Evolutionary conservation across 2,888 invertebrate species (phyloP).

Genomic region (Tubulanus polymorphus): DNA sequence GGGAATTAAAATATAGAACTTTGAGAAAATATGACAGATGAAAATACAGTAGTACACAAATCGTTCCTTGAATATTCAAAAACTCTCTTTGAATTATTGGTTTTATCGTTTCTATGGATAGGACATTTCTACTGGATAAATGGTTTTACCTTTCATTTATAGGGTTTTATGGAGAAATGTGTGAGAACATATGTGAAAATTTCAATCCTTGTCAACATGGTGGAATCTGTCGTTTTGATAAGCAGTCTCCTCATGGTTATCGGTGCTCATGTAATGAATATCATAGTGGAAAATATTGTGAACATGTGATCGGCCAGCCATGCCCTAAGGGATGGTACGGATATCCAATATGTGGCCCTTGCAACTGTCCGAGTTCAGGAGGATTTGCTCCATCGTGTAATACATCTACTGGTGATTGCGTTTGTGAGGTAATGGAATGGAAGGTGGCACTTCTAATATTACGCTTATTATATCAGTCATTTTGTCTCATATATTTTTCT

Average conservation of each 20-base stretch:
- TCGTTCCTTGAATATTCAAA: too few species aligned
- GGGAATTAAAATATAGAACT: too few species aligned
- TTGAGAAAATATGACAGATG: too few species aligned
- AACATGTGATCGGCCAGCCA: conserved; percentile 34
- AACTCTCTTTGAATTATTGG: too few species aligned
- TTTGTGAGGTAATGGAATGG: too few species aligned
- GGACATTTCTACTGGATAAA: conserved; percentile 2
- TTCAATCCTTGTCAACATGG: conserved; percentile 73
- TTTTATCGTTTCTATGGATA: too few species aligned
- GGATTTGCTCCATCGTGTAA: conserved; percentile 91
- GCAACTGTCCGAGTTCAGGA: conserved; percentile 74
- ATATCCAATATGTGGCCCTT: conserved; percentile 87
- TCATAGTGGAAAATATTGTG: conserved; percentile 58
- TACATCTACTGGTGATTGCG: conserved; percentile 79
- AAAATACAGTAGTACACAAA: too few species aligned
- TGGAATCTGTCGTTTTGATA: conserved; percentile 65
- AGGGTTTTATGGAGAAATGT: conserved; percentile 58
- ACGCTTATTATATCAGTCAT: too few species aligned
- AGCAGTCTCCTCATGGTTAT: conserved; percentile 62
- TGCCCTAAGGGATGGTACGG: conserved; percentile 97
- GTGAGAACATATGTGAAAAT: conserved; percentile 73
- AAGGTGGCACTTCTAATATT: too few species aligned
- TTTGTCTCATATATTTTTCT: too few species aligned
- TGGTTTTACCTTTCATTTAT: too few species aligned
- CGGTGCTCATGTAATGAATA: conserved; percentile 75